These are phyloP conservation scores for Phataginus tetradactyla DNA, from an alignment of 2,797 vertebrate genomes.

Conservation along the genomic window DNA sequence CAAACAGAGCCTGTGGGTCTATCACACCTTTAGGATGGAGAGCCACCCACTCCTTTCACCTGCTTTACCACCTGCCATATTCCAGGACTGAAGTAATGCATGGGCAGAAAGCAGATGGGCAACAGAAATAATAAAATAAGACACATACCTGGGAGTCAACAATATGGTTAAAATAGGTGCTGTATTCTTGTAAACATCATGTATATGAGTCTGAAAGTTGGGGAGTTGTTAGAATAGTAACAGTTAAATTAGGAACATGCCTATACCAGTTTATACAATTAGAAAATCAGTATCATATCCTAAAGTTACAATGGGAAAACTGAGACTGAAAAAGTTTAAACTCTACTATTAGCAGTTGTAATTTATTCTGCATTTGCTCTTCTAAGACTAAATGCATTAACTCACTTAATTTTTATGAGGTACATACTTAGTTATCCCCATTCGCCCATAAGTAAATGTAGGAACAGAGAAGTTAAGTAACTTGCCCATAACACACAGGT, in stretches of 20 bases:
- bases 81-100: neutral
- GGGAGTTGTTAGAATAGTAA: neutral
- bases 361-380: neutral
- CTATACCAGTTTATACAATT: neutral
- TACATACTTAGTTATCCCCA: neutral
- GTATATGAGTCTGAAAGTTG: neutral
- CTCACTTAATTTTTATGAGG: neutral
- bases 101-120: neutral
- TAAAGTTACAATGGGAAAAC: constrained; percentile 2
- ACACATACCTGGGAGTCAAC: neutral
- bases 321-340: neutral
- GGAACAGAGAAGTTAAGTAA: constrained; percentile 20
- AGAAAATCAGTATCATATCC: neutral
- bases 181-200: neutral
- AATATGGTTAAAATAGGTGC: neutral
- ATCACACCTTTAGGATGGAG: neutral
- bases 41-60: neutral
- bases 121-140: neutral
- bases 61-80: neutral
- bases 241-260: neutral
- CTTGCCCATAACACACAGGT: neutral
- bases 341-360: neutral
- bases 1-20: neutral
- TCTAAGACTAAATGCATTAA: neutral
- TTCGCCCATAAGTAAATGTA: neutral